These are phyloP conservation scores for Palythoa grandis DNA, from an alignment of 92 coral and sea anemone species.

Conservation along the genomic window DNA sequence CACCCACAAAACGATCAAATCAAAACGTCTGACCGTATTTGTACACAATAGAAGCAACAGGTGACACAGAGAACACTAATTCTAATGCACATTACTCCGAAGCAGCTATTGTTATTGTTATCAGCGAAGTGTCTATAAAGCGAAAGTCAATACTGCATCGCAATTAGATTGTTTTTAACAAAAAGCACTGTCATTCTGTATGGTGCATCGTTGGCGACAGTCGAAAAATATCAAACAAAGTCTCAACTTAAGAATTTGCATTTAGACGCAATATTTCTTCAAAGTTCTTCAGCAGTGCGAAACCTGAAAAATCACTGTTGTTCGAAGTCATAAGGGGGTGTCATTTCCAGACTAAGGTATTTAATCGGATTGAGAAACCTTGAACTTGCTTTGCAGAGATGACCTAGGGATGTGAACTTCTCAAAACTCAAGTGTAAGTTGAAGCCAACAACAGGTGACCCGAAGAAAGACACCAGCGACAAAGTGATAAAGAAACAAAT, in stretches of 20 bases:
- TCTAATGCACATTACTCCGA: constrained; percentile 26
- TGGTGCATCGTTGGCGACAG: constrained; percentile 6
- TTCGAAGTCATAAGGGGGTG: not conserved
- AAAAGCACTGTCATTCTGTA: constrained; percentile 42
- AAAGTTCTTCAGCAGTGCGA: constrained; percentile 4
- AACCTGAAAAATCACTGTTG: not conserved
- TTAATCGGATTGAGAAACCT: constrained; percentile 45
- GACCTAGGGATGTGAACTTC: constrained; percentile 42
- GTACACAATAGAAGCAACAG: constrained; percentile 50
- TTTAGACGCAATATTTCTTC: constrained; percentile 2
- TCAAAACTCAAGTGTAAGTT: constrained; percentile 37
- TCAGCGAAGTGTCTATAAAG: constrained; percentile 29
- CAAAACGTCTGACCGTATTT: constrained; percentile 44
- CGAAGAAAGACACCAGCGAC: constrained; percentile 33
- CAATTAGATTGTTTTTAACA: constrained; percentile 31
- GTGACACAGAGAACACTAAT: constrained; percentile 29
- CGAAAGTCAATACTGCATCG: constrained; percentile 41
- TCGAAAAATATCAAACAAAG: constrained; percentile 4
- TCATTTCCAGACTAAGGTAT: constrained; percentile 13
- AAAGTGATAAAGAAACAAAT: constrained; percentile 30
- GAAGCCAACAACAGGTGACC: constrained; percentile 43
- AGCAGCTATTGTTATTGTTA: constrained; percentile 39
- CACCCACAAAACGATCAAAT: constrained; percentile 45
- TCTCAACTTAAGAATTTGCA: constrained; percentile 20
- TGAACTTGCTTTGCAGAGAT: constrained; percentile 40